Percentiles rank a stretch among this genome's conserved stretches.
phyloP scores from a whole-genome alignment of 2,888 invertebrate genomes.

The Diarsia brunnea region DNA sequence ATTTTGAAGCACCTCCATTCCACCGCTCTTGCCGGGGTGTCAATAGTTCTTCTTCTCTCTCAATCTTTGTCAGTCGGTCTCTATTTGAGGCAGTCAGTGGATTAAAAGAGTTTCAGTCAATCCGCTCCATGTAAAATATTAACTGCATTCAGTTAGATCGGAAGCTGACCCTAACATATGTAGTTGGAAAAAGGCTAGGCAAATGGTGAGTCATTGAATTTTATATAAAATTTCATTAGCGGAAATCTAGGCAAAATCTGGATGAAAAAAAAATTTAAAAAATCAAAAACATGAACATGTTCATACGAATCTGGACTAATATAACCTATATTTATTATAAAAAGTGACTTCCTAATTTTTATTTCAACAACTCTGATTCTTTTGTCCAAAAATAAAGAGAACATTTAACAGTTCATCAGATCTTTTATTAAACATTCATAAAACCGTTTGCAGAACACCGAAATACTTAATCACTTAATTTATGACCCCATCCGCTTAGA shows the following conservation, averaged over 20 bases:
- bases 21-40: not conserved
- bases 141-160: not conserved
- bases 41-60: no score
- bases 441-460: slow-evolving; percentile 30
- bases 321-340: not conserved
- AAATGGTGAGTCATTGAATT: not conserved
- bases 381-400: not conserved
- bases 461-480: slow-evolving; percentile 38
- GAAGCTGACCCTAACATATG: no score
- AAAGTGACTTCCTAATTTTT: not conserved
- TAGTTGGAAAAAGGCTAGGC: not conserved
- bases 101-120: no score
- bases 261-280: no score
- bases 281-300: no score
- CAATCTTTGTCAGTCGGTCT: no score
- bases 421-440: slow-evolving; percentile 19
- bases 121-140: not conserved
- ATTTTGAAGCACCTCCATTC: not conserved
- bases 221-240: no score
- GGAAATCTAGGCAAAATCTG: no score
- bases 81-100: no score
- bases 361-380: not conserved
- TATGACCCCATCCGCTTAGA: slow-evolving; percentile 52
- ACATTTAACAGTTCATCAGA: not conserved
- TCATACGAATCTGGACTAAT: not conserved